These are phyloP conservation scores for Rotaria socialis DNA, from an alignment of 2,888 invertebrate species.

Conservation along the genomic window DNA sequence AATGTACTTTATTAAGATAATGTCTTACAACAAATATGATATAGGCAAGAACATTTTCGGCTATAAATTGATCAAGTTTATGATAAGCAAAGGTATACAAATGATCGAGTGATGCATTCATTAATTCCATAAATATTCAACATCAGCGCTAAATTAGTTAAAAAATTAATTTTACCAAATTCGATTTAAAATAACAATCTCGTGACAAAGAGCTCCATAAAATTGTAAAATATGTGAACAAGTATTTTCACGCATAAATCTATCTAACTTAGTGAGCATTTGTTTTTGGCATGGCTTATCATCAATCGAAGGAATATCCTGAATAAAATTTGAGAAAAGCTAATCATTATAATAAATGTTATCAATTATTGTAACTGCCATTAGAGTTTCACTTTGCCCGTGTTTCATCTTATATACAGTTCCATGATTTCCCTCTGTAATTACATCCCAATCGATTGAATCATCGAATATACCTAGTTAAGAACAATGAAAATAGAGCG, in stretches of 20 bases:
- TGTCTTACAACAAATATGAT: constrained; percentile 73
- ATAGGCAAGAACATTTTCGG: constrained; percentile 79
- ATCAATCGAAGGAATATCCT: constrained; percentile 38
- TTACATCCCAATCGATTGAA: constrained; percentile 78
- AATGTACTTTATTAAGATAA: neutral
- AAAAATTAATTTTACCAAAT: no score
- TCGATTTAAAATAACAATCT: no score
- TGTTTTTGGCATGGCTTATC: constrained; percentile 41
- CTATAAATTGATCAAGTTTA: constrained; percentile 70
- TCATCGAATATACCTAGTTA: constrained; percentile 71
- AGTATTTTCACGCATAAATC: no score
- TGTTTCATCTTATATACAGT: constrained; percentile 95
- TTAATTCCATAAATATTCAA: constrained; percentile 99
- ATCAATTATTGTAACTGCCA: constrained; percentile 77
- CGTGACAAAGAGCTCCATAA: no score
- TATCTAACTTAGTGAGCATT: constrained; percentile 39
- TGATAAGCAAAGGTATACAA: constrained; percentile 84
- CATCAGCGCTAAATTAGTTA: constrained; percentile 61
- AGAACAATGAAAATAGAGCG: neutral
- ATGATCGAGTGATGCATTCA: constrained; percentile 94
- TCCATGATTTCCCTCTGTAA: constrained; percentile 90
- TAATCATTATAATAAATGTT: no score
- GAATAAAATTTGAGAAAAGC: no score
- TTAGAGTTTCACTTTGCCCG: constrained; percentile 79
- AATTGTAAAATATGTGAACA: no score